Evolutionary conservation across 2,113 vertebrate species (phyloP).

Genomic region (Salvelinus sp.): DNA sequence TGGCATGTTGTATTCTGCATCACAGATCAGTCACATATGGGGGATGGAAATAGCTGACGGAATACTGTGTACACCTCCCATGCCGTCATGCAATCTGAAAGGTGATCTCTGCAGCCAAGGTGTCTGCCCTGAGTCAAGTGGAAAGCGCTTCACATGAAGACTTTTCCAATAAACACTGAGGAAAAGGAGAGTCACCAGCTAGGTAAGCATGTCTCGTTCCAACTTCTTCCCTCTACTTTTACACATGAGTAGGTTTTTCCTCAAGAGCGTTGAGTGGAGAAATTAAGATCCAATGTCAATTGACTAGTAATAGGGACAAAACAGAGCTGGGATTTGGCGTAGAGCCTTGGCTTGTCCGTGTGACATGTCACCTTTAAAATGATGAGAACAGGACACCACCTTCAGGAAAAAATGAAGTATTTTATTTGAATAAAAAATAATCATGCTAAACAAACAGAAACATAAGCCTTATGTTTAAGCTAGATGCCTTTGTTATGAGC

Average conservation of each 20-base stretch:
- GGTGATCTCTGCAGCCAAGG: background rate
- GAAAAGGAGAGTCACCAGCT: background rate
- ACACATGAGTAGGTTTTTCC: background rate
- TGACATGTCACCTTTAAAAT: background rate
- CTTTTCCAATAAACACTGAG: background rate
- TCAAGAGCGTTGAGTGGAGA: background rate
- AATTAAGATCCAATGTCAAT: background rate
- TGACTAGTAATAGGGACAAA: background rate
- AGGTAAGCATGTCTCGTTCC: constrained; percentile 17
- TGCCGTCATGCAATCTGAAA: background rate
- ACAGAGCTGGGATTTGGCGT: background rate
- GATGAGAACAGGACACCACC: background rate
- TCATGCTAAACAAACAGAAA: background rate
- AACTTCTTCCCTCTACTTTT: background rate
- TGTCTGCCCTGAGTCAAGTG: constrained; percentile 18
- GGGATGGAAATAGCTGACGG: background rate
- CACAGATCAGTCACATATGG: background rate
- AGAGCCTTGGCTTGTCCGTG: background rate
- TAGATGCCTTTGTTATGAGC: background rate
- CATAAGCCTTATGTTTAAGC: background rate
- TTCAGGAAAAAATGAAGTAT: too few relatives aligned
- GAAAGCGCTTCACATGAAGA: background rate
- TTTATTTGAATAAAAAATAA: too few relatives aligned
- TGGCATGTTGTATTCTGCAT: too few relatives aligned
- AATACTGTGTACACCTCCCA: background rate